Conservation (phyloP, 2,113 vertebrate genomes). For the Engraulis encrasicolus region DNA sequence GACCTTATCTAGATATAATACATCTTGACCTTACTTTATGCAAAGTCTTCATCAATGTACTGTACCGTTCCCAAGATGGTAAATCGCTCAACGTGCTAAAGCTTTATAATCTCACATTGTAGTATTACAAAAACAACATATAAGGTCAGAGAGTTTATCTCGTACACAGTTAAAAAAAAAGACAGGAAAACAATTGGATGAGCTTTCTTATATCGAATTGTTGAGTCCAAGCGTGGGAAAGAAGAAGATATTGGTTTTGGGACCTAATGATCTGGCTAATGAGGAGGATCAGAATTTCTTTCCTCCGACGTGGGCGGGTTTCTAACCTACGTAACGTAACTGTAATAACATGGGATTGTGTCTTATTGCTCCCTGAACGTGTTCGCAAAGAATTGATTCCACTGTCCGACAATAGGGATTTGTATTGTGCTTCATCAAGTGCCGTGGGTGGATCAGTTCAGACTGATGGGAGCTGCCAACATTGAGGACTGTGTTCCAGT, state of each 20-base stretch:
- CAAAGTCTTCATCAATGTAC: background rate
- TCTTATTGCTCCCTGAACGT: background rate
- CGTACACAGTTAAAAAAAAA: background rate
- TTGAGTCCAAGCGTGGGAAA: background rate
- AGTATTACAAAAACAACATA: background rate
- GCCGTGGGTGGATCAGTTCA: background rate
- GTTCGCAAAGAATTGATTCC: conserved; percentile 7
- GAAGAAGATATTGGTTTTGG: background rate
- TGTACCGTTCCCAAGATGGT: background rate
- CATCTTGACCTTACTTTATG: too few relatives aligned
- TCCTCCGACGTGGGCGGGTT: background rate
- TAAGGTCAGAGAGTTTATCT: background rate
- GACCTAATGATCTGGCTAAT: background rate
- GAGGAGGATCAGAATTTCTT: background rate
- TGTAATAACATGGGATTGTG: background rate
- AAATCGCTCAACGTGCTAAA: background rate
- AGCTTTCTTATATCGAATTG: background rate
- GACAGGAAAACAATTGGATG: background rate
- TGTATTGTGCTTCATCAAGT: background rate
- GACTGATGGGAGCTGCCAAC: conserved; percentile 5
- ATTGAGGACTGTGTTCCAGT: background rate
- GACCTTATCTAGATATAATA: too few relatives aligned
- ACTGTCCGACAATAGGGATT: background rate
- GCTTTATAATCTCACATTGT: background rate
- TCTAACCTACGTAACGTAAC: too few relatives aligned